Base-by-base conservation (phyloP, 1,140 invertebrate species). In the Drosophila kikkawai region DNA sequence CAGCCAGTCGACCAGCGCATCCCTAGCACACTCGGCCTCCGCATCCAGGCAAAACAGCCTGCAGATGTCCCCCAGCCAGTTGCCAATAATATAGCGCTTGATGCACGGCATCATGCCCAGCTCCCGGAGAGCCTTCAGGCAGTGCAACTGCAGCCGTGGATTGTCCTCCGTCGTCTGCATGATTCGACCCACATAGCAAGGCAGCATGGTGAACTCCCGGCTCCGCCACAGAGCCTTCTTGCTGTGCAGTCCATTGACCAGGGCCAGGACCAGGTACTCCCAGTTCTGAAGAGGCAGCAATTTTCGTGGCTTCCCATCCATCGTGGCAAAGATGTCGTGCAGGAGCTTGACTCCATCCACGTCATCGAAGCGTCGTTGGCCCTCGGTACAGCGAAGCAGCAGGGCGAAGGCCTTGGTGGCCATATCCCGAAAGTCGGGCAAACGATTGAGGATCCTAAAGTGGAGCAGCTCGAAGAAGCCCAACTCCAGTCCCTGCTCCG, bases 391-490 rank as follows among this genome's bases (percentile, higher is more conserved):
- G 47, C 91, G 71, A 7, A 92, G 63, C 0, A 92, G 47, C 36
- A 92, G 34, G 0, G 87, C 91, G 44, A 92, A 92, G 0, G 91
- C 85, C 50, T 92, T 92, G 74, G 79, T 74, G 36, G 55, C 51
- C 61, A 80, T 57, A 4, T 75, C 55, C 77, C 88, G 79, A 22
- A 65, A 92, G 11, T 66, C 47, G 15, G 80, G 39, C 29, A 83
- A 26, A 0, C 76, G 75, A 34, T 74, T 73, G 0, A 32, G 7
- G 11, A 92, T 76, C 3, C 91, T 75, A 2, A 29, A 15, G 15
- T 84, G 60, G 1, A 92, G 26, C 17, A 92, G 50, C 47, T 92
- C 91, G 34, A 92, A 92, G 47, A 87, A 79, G 1, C 87, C 91
- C 51, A 79, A 13, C 13, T 86, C 47, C 7, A 92, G 70, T 7